Base-by-base conservation (phyloP, 2,797 vertebrate species). In the Silurus lanzhouensis region DNA sequence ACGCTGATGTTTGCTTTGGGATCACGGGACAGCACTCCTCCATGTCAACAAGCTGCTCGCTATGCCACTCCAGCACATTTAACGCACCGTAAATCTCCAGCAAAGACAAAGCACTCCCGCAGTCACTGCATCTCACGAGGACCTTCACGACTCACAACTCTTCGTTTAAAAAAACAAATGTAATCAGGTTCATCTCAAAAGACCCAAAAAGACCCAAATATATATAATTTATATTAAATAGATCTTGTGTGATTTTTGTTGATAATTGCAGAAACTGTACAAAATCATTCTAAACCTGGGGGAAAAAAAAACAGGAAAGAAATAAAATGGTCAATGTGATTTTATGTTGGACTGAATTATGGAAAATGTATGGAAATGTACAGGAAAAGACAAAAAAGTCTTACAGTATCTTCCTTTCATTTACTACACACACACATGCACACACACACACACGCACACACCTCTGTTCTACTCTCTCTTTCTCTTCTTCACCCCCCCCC, bases 1-100 rank as follows among this genome's bases (percentile, higher is more conserved):
- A 85, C 81, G 87, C 82, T 71, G 61, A 75, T 78, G 78, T 67
- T 66, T 87, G 90, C 87, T 76, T 72, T 27, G 81, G 90, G 88
- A 89, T 87, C 89, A 85, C 60, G 13, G 82, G 83, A 89, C 87
- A 85, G 83, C 85, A 88, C 83, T 82, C 79, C 71, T 70, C 67
- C 74, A 76, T 88, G 87, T 88, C 85, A 88, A 88, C 77, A 75
- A 87, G 77, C 86, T 81, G 13, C 87, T 78, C 52, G 55, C 82
- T 77, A 57, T 81, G 77, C 64, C 75, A 52, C 81, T 85, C 31
- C 71, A 89, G 81, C 72, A 61, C 75, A 52, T 72, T 84, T 52
- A 82, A 83, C 77, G 38, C 13, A 78, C 81, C 58, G 70, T 71
- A 66, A 68, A 80, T 85, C 67, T 86, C 38, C 58, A 52, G 82